These are phyloP conservation scores for Ormyrus labotus DNA, from an alignment of 2,888 invertebrate species.

Conservation along the genomic window DNA sequence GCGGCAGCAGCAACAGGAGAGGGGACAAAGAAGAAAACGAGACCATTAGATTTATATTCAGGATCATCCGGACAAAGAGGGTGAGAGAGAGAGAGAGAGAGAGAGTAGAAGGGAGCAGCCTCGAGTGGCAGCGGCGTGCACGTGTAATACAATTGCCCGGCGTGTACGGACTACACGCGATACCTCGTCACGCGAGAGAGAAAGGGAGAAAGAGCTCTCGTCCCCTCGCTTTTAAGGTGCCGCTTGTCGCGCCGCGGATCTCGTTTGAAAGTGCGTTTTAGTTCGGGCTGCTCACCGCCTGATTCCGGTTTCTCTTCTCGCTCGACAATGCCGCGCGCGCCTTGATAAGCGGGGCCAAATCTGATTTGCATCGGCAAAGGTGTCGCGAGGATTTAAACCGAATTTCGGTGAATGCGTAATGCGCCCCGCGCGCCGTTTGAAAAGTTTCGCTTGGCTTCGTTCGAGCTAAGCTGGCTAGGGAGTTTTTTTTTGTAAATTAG, in stretches of 20 bases:
- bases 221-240: constrained; percentile 36
- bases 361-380: too few relatives aligned
- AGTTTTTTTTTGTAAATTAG: too few relatives aligned
- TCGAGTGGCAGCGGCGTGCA: constrained; percentile 27
- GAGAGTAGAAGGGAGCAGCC: constrained; percentile 14
- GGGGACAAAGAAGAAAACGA: constrained; percentile 34
- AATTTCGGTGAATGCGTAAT: too few relatives aligned
- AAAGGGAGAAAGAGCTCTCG: neutral
- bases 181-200: constrained; percentile 38
- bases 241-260: neutral
- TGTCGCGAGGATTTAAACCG: too few relatives aligned
- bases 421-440: too few relatives aligned
- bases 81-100: constrained; percentile 6
- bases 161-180: constrained; percentile 15
- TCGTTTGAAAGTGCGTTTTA: neutral
- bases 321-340: too few relatives aligned
- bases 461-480: too few relatives aligned
- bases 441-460: too few relatives aligned
- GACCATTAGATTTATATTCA: constrained; percentile 58
- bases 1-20: neutral
- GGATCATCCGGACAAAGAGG: constrained; percentile 48
- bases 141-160: constrained; percentile 49
- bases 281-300: too few relatives aligned
- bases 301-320: too few relatives aligned
- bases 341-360: too few relatives aligned